Evolutionary conservation across 2,888 invertebrate genomes (phyloP).

Genomic region (Calameuta idolon): DNA sequence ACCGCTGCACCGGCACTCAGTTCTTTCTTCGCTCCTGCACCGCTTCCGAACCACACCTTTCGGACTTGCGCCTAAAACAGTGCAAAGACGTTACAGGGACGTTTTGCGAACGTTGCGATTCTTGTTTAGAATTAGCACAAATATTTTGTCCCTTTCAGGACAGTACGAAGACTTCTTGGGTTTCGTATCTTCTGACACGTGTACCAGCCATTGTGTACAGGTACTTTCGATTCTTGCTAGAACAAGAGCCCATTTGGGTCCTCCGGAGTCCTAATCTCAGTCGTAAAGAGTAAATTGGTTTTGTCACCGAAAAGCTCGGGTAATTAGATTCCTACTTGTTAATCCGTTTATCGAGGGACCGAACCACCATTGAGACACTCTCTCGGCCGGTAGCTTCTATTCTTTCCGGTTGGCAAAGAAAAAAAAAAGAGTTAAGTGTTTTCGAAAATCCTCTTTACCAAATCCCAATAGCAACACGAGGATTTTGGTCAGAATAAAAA

Average conservation of each 20-base stretch:
- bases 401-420: slow-evolving; percentile 11
- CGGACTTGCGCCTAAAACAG: background rate
- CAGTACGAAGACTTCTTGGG: background rate
- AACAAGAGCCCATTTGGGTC: background rate
- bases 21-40: background rate
- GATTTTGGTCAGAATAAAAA: background rate
- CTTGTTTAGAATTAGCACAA: background rate
- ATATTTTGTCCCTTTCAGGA: background rate
- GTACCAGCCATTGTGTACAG: background rate
- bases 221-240: background rate
- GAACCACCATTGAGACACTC: slow-evolving; percentile 32
- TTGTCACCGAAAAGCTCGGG: slow-evolving; percentile 2
- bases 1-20: slow-evolving; percentile 37
- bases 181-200: background rate
- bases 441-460: slow-evolving; percentile 17
- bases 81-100: background rate
- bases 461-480: background rate
- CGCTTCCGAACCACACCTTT: background rate
- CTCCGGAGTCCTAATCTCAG: background rate
- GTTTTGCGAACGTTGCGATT: background rate
- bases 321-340: slow-evolving; percentile 46
- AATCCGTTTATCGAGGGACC: slow-evolving; percentile 44
- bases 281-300: background rate
- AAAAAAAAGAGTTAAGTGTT: slow-evolving; percentile 1
- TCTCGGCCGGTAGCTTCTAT: slow-evolving; percentile 32